These are phyloP conservation scores for Catocala nupta DNA, from an alignment of 2,888 invertebrate species.

Conservation along the genomic window DNA sequence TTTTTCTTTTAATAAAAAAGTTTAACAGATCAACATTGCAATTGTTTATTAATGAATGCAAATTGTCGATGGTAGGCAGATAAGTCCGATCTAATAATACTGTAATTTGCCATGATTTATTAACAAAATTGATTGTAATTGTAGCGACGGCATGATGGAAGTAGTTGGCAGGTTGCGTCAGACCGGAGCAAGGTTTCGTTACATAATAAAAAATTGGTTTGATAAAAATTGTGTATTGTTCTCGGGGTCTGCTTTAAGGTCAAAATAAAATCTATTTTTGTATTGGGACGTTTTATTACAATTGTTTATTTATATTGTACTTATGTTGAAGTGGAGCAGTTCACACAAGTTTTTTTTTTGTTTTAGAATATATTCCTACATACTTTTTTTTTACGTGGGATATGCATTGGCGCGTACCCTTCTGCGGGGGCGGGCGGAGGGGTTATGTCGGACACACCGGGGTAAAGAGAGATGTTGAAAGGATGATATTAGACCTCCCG, in stretches of 20 bases:
- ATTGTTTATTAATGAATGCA: conserved; percentile 49
- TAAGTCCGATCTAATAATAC: conserved; percentile 35
- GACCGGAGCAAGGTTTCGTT: conserved; percentile 30
- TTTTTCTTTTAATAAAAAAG: conserved; percentile 6
- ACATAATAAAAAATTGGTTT: conserved; percentile 5
- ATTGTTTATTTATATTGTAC: no score
- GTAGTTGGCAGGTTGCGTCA: conserved; percentile 35
- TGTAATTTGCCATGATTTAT: conserved; percentile 37
- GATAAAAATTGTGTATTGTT: neutral
- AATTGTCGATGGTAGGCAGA: conserved; percentile 41
- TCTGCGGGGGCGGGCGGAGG: no score
- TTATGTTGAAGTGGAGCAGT: no score
- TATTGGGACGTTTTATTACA: no score
- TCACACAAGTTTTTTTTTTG: no score
- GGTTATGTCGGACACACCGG: no score
- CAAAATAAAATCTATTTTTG: neutral
- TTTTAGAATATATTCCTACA: no score
- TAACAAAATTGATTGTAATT: conserved; percentile 35
- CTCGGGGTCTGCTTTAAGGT: neutral
- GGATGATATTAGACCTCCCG: no score
- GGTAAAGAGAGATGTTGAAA: no score
- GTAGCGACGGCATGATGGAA: conserved; percentile 29
- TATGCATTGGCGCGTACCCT: no score
- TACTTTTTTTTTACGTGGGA: no score
- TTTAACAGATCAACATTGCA: conserved; percentile 23